Evolutionary conservation across 1,140 invertebrate genomes (phyloP), one percentile per base, ranked within the genome.

Genomic region (Pararge aegeria): DNA sequence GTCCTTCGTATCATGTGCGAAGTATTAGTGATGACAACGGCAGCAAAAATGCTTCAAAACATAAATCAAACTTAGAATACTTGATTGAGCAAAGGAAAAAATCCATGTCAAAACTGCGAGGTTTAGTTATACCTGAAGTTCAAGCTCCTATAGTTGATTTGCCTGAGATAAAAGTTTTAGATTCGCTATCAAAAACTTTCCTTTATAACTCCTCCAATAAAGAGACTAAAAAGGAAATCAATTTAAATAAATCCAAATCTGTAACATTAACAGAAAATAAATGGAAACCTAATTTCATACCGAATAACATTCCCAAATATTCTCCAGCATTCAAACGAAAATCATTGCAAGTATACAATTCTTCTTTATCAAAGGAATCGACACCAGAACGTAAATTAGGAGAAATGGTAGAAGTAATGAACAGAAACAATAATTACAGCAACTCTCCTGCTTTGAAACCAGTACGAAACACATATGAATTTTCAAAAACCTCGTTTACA

Each of bases 281-380:
- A 64, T 93, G 92, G 93, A 92, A 91, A 78, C 87, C 76, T 18
- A 89, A 78, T 68, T 71, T 80, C 65, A 78, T 81, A 60, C 75
- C 82, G 7, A 91, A 88, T 56, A 92, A 93, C 55, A 81, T 95
- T 54, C 94, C 95, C 0, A 96, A 96, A 89, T 96, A 96, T 90
- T 96, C 95, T 1, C 95, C 95, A 20, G 95, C 95, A 0, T 96
- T 96, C 73, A 96, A 96, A 78, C 82, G 95, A 52, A 95, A 95
- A 86, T 93, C 92, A 37, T 83, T 95, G 15, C 92, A 95, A 59
- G 91, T 95, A 2, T 94, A 94, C 75, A 91, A 91, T 30, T 83
- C 85, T 49, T 82, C 78, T 27, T 72, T 78, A 57, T 90, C 66
- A 46, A 91, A 84, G 68, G 83, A 82, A 83, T 84, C 77, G 63